These are phyloP conservation scores for Steinernema feltiae DNA, from an alignment of 1,140 invertebrate genomes.

Conservation along the genomic window DNA sequence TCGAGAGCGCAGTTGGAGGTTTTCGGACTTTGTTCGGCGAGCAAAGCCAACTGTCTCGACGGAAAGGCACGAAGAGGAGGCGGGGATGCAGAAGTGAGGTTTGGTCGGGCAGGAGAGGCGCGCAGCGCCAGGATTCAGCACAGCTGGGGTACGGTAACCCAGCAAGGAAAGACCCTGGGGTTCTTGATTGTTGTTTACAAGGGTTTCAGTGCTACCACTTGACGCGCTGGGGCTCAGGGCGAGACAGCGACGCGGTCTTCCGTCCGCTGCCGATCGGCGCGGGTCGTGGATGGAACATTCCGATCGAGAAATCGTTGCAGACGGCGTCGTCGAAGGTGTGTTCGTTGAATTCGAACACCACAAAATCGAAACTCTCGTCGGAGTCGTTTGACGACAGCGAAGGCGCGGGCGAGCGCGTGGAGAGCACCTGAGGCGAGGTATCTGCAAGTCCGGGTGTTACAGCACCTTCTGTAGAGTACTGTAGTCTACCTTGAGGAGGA, in stretches of 20 bases:
- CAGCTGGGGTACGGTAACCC: conserved; percentile 6
- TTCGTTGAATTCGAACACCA: background rate
- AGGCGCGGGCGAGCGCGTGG: background rate
- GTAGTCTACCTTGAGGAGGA: background rate
- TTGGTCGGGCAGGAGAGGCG: background rate
- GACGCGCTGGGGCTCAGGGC: background rate
- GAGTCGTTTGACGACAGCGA: background rate
- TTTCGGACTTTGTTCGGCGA: background rate
- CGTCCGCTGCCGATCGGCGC: background rate
- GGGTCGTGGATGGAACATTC: too few relatives aligned
- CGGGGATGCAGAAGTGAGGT: background rate
- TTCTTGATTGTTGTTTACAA: background rate
- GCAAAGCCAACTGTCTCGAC: background rate
- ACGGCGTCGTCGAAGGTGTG: background rate
- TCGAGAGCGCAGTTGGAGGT: conserved; percentile 5
- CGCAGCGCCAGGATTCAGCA: conserved; percentile 1
- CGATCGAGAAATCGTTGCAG: too few relatives aligned
- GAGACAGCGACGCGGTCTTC: background rate
- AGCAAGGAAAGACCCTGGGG: background rate
- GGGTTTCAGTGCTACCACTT: background rate
- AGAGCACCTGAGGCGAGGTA: background rate
- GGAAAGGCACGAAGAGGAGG: background rate
- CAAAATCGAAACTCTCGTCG: background rate
- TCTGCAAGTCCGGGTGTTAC: background rate
- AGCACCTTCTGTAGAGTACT: background rate